Evolutionary conservation across 2,888 invertebrate species (phyloP).

Genomic region (Halictus quadricinctus): DNA sequence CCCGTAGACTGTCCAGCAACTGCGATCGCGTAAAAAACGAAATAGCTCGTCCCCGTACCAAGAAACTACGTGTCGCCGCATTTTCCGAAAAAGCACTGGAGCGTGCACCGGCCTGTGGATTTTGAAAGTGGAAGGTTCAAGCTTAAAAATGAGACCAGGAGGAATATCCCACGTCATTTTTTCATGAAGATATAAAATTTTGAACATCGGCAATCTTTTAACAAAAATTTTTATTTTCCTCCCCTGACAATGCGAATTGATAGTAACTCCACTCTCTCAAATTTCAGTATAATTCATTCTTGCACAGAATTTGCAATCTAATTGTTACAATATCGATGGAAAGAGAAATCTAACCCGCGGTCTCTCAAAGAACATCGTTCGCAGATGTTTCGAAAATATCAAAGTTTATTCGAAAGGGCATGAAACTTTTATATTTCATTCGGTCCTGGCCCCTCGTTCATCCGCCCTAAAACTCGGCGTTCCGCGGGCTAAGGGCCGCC

Average conservation of each 20-base stretch:
- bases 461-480: background rate
- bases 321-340: background rate
- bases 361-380: background rate
- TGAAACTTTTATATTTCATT: slow-evolving; percentile 5
- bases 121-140: too few relatives aligned
- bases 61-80: too few relatives aligned
- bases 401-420: background rate
- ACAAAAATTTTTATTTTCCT: too few relatives aligned
- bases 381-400: background rate
- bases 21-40: slow-evolving; percentile 1
- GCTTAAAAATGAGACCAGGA: too few relatives aligned
- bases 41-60: background rate
- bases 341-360: background rate
- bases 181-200: too few relatives aligned
- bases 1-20: background rate
- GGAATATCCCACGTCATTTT: too few relatives aligned
- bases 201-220: too few relatives aligned
- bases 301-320: background rate
- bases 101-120: too few relatives aligned
- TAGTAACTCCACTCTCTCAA: too few relatives aligned
- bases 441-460: background rate
- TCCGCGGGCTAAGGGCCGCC: background rate
- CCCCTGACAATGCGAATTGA: too few relatives aligned
- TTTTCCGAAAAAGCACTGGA: too few relatives aligned
- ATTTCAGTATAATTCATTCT: too few relatives aligned